These are phyloP conservation scores for Hippocampus kuda DNA, from an alignment of 2,797 vertebrate genomes.

Conservation along the genomic window DNA sequence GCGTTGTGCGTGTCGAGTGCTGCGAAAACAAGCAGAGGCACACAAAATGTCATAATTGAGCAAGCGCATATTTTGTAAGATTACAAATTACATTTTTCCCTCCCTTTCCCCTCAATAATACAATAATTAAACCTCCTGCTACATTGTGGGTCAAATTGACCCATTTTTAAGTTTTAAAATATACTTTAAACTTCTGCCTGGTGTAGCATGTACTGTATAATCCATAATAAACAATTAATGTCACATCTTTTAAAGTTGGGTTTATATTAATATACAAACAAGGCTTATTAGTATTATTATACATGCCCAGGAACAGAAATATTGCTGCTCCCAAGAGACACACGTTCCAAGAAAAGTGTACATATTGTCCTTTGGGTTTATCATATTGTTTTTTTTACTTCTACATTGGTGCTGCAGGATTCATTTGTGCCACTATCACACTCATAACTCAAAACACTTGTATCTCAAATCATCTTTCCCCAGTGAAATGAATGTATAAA, in stretches of 20 bases:
- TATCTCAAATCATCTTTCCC: too few species aligned
- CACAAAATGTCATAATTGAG: constrained; percentile 11
- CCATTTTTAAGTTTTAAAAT: background rate
- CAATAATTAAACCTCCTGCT: background rate
- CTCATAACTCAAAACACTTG: too few species aligned
- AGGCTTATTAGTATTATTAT: background rate
- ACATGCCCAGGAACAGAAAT: background rate
- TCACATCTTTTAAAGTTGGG: background rate
- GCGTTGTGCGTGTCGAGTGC: constrained; percentile 29
- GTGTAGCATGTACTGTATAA: background rate
- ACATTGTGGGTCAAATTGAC: background rate
- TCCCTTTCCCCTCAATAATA: background rate
- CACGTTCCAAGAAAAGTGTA: background rate
- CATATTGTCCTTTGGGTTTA: too few species aligned
- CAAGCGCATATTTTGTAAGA: constrained; percentile 11
- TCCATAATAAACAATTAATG: background rate
- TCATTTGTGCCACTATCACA: too few species aligned
- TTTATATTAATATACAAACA: background rate
- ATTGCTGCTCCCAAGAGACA: background rate
- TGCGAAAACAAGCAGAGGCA: constrained; percentile 29
- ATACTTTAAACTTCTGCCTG: background rate
- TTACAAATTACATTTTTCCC: background rate
- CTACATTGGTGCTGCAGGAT: too few species aligned
- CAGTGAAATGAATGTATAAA: too few species aligned
- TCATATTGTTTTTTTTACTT: too few species aligned